Conservation (phyloP, 2,113 vertebrate genomes). For the Holacanthus passer region DNA sequence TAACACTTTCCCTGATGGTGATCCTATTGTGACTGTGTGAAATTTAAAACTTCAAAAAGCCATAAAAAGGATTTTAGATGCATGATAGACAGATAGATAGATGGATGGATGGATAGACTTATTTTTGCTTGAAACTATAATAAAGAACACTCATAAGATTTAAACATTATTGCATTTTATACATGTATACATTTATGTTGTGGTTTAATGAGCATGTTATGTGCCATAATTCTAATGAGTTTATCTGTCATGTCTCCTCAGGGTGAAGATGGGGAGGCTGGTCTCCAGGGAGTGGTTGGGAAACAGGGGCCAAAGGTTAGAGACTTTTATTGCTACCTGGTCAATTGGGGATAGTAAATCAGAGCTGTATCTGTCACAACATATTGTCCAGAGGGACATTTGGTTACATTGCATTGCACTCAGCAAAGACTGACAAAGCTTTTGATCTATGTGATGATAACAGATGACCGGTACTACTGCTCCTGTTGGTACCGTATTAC, state of each 20-base stretch:
- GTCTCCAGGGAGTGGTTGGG: conserved; percentile 81
- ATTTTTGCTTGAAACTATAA: no score
- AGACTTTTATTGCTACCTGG: conserved; percentile 26
- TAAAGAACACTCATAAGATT: no score
- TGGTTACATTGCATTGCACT: neutral
- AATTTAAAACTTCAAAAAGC: no score
- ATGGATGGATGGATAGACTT: no score
- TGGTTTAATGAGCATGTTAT: neutral
- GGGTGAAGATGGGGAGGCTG: conserved; percentile 87
- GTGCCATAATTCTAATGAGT: neutral
- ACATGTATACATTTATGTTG: neutral
- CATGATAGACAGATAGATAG: no score
- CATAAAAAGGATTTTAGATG: no score
- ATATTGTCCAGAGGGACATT: neutral
- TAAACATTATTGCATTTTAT: neutral
- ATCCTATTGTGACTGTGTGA: no score
- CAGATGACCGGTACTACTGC: neutral
- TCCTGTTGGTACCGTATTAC: neutral
- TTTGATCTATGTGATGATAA: neutral
- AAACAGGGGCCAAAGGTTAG: conserved; percentile 87
- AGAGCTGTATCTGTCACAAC: neutral
- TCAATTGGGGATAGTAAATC: conserved; percentile 19
- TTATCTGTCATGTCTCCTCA: conserved; percentile 48
- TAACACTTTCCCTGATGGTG: no score
- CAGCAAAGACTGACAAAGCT: neutral